Evolutionary conservation across 2,113 vertebrate genomes (phyloP).

Genomic region (Ailuropoda melanoleuca): DNA sequence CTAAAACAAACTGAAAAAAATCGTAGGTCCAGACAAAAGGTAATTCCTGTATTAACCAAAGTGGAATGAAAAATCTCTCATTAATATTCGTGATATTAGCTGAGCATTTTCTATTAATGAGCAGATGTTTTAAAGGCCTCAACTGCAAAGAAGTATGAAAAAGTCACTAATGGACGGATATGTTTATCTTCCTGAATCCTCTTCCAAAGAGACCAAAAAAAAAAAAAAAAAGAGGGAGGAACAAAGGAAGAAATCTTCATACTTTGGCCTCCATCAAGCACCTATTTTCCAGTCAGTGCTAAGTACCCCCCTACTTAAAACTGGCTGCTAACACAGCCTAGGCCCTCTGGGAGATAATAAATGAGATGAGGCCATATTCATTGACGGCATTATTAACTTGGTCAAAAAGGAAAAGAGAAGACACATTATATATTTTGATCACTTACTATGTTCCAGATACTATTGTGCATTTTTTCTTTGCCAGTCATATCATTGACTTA

Average conservation of each 20-base stretch:
- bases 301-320: background rate
- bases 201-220: background rate
- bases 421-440: background rate
- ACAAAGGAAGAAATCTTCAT: background rate
- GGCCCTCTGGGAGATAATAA: no score
- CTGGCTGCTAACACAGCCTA: background rate
- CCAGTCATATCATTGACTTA: background rate
- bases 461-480: background rate
- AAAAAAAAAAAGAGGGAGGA: background rate
- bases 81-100: slow-evolving; percentile 34
- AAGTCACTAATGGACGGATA: background rate
- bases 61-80: background rate
- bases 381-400: background rate
- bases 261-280: background rate
- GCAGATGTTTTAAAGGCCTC: slow-evolving; percentile 32
- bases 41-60: background rate
- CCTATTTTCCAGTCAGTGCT: background rate
- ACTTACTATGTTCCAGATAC: background rate
- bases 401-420: background rate
- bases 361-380: rapidly evolving
- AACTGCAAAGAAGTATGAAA: background rate
- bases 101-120: slow-evolving; percentile 33
- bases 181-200: background rate
- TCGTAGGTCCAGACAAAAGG: background rate
- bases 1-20: slow-evolving; percentile 35